Base-by-base conservation (phyloP, 2,888 invertebrate genomes). In the Nemotelus nigrinus region DNA sequence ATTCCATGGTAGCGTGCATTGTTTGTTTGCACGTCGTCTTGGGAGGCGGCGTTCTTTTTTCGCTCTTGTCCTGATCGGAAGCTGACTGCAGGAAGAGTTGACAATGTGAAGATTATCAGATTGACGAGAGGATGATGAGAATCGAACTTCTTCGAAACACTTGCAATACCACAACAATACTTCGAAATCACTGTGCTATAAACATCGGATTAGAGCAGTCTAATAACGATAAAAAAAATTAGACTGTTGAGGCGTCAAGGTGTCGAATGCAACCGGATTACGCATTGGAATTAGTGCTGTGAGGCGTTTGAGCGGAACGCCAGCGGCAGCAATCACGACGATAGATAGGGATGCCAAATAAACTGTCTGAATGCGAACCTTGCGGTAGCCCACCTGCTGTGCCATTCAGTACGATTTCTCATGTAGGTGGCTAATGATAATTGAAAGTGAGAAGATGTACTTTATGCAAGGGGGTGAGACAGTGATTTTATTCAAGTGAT, bases 171-270 rank as follows among this genome's bases (percentile, higher is more conserved):
- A 57, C 47, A 74, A 74, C 70, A 55, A 8, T 70, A 39, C 48
- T 43, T 2, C 25, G 39, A 74, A 57, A 41, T 57, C 47, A 72
- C 60, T 74, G 60, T 63, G 60, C 63, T 74, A 63, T 74, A 74
- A 74, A 74, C 74, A 74, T 10, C 60, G 74, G 74, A 74, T 74
- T 74, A 74, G 74, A 74, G 63, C 74, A 74, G 63, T 74, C 74
- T 47, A 47, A 74, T 60, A 45, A 48, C 74, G 63, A 74, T 74
- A 74, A 60, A 60, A 74, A 63, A 25, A 25, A 25, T 25, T 25
- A 25, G 25, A 25, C 25, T 25, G 25, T 63, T 48, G 74, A 48
- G 50, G 60, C 25, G 74, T 60, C 48, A 60, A 74, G 43, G 74
- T 60, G 74, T 74, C 74, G 74, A 63, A n/a, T 74, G 74, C 74